Conservation (phyloP, 2,888 invertebrate species). For the Athalia rosae region DNA sequence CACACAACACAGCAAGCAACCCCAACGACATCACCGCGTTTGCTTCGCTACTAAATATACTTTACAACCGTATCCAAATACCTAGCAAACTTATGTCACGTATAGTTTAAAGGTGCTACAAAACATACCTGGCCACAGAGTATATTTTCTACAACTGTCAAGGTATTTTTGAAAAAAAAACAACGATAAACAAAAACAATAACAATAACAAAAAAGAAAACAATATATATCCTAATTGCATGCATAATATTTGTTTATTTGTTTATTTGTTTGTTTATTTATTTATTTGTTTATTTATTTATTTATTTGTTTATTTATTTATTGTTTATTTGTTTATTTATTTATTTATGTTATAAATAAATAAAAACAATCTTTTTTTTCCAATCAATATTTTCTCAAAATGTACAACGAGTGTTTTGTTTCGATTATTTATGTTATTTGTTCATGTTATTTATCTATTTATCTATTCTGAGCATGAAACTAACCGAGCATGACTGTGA, state of each 20-base stretch:
- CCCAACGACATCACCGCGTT: conserved; percentile 40
- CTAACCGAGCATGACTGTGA: too few species aligned
- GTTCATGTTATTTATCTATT: background rate
- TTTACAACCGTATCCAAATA: background rate
- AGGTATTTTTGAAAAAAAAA: too few species aligned
- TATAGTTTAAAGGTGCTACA: too few species aligned
- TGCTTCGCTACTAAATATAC: conserved; percentile 21
- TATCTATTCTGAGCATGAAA: too few species aligned
- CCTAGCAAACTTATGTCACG: too few species aligned
- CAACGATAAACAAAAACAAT: too few species aligned
- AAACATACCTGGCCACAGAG: too few species aligned
- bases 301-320: conserved; percentile 2
- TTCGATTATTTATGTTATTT: background rate
- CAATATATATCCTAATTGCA: background rate
- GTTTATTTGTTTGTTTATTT: conserved; percentile 28
- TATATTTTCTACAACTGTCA: too few species aligned
- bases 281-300: conserved; percentile 15
- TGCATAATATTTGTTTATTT: conserved; percentile 35
- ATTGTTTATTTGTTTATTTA: conserved; percentile 16
- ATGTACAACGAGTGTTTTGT: background rate
- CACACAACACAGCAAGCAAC: conserved; percentile 44
- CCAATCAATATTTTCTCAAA: background rate
- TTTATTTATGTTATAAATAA: too few species aligned
- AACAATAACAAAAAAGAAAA: conserved; percentile 2
- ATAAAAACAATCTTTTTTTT: background rate